Base-by-base conservation (phyloP, 2,888 invertebrate species). In the Beris chalybata region DNA sequence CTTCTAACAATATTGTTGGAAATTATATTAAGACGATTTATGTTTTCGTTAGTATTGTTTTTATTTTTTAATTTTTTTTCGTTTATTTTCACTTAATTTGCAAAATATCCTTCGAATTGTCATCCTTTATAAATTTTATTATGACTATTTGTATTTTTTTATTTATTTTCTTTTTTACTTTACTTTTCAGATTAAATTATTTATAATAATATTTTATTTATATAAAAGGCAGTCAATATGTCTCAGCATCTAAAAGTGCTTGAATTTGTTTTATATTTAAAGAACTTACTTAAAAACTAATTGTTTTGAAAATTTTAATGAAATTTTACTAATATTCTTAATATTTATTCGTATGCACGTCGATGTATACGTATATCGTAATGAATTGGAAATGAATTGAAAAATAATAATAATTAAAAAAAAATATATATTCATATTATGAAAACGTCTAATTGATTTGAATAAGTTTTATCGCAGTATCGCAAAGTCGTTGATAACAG, bases 161-260 rank as follows among this genome's bases (percentile, higher is more conserved):
- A 22, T 22, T 22, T 22, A 22, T 22, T 22, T 22, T 22, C 22
- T 22, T 22, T 22, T 22, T 22, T 22, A 22, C 3, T 22, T 22
- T 22, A 22, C 22, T 22, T 22, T 22, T 22, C 22, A 22, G 22
- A 38, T 38, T 38, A 5, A 38, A 7, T 38, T 38, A 38, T 30
- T 48, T 59, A 31, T 13, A 59, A 31, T 47, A 59, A 30, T 59
- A 59, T 47, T 59, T 59, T 45, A 59, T 61, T 55, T 63, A 66
- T 69, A 69, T 66, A 69, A 69, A 69, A 69, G 69, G 69, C 69
- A 69, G 69, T 69, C 66, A 66, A 45, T 69, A 66, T 66, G 58
- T 61, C 64, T 66, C 66, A 67, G 66, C 69, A 64, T 58, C 69
- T 67, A 66, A 30, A 55, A 56, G 56, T 66, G 63, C 56, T 63